Conservation (phyloP, 2,888 invertebrate species). For the Glaucopsyche alexis region DNA sequence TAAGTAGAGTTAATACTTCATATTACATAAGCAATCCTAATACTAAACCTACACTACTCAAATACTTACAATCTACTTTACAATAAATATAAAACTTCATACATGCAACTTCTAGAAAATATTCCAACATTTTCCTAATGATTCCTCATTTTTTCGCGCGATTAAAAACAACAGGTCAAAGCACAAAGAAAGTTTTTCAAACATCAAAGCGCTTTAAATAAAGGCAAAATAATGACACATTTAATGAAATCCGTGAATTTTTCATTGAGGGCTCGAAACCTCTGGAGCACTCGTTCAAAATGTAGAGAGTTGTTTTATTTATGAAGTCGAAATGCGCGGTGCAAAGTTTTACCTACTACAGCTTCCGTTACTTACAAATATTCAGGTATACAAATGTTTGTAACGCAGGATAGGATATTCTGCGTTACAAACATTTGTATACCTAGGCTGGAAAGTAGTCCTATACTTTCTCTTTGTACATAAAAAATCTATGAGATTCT, state of each 20-base stretch:
- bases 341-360: neutral
- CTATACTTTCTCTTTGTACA: no score
- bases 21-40: no score
- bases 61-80: no score
- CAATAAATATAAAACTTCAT: no score
- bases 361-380: no score
- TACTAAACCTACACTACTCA: no score
- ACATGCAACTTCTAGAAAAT: neutral
- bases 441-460: no score
- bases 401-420: no score
- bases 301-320: constrained; percentile 8
- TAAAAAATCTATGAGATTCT: no score
- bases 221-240: constrained; percentile 31
- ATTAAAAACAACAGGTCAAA: constrained; percentile 17
- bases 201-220: constrained; percentile 24
- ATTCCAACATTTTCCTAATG: neutral
- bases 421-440: no score
- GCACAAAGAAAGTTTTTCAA: constrained; percentile 18
- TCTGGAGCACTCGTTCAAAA: constrained; percentile 12
- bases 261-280: constrained; percentile 23
- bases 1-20: no score
- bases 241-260: constrained; percentile 30
- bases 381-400: no score
- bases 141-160: constrained; percentile 4
- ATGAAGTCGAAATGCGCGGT: neutral